Conservation (phyloP, 2,888 invertebrate species). For the Mellilla xanthometata region DNA sequence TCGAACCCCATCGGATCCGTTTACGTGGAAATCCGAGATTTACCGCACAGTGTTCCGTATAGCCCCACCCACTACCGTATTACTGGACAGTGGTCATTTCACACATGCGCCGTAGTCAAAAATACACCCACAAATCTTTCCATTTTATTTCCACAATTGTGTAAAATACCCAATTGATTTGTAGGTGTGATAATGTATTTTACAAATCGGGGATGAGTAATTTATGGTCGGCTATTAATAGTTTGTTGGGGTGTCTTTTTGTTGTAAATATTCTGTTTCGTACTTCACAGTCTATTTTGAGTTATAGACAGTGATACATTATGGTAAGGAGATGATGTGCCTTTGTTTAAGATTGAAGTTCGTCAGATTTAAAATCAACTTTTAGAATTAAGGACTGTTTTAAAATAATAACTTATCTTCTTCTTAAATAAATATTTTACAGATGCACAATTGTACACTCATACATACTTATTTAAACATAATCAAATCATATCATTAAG, state of each 20-base stretch:
- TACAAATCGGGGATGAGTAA: constrained; percentile 10
- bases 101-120: constrained; percentile 69
- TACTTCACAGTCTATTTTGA: too few relatives aligned
- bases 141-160: constrained; percentile 30
- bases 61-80: constrained; percentile 66
- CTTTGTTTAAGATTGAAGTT: too few relatives aligned
- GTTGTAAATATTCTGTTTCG: neutral
- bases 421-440: too few relatives aligned
- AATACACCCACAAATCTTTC: constrained; percentile 54
- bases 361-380: too few relatives aligned
- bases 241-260: constrained; percentile 4
- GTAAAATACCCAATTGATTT: constrained; percentile 28
- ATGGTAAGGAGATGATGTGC: too few relatives aligned
- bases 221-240: constrained; percentile 14
- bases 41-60: constrained; percentile 39
- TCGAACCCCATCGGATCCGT: constrained; percentile 57
- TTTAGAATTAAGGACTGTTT: too few relatives aligned
- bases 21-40: constrained; percentile 49
- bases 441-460: too few relatives aligned
- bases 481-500: too few relatives aligned
- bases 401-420: too few relatives aligned
- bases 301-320: too few relatives aligned
- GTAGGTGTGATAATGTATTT: constrained; percentile 21
- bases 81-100: constrained; percentile 75
- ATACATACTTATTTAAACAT: too few relatives aligned